A percentile compares a stretch with the other conserved stretches of the same genome.
Evolutionary conservation across 1,140 invertebrate genomes (phyloP).

Genomic region (Goniozus legneri): DNA sequence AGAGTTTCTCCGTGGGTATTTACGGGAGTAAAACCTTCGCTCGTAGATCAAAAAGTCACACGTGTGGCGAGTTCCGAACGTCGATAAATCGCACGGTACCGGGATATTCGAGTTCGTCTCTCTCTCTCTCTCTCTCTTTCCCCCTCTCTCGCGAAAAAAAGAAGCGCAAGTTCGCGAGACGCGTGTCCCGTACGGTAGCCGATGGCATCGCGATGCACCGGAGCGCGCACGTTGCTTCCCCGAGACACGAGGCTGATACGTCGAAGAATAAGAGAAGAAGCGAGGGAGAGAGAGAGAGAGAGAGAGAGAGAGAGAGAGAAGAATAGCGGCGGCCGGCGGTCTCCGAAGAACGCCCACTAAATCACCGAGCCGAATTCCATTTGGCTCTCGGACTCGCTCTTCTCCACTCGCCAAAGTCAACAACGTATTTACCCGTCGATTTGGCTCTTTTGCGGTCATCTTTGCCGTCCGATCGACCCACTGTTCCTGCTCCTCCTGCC

Average conservation of each 20-base stretch:
- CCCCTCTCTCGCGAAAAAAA: too few species aligned
- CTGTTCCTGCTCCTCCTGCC: slow-evolving; percentile 7
- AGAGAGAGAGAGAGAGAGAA: slow-evolving; percentile 10
- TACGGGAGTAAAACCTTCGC: too few species aligned
- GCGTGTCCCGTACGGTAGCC: slow-evolving; percentile 25
- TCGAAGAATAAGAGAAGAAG: neutral
- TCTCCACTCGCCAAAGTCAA: slow-evolving; percentile 41
- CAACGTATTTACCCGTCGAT: slow-evolving; percentile 50
- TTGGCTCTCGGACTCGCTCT: slow-evolving; percentile 44
- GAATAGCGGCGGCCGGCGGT: slow-evolving; percentile 32
- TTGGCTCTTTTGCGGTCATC: slow-evolving; percentile 45
- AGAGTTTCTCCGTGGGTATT: too few species aligned
- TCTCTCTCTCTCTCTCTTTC: too few species aligned
- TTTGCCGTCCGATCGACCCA: neutral
- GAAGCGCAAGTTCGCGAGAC: slow-evolving; percentile 18
- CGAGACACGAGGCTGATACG: neutral
- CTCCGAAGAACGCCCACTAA: slow-evolving; percentile 44
- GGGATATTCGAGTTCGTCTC: too few species aligned
- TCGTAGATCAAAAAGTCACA: neutral
- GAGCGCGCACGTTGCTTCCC: slow-evolving; percentile 4
- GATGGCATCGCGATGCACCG: slow-evolving; percentile 18
- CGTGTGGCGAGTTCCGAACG: neutral
- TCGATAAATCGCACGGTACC: neutral
- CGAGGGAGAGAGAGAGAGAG: neutral
- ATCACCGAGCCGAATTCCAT: slow-evolving; percentile 48